Evolutionary conservation across 2,888 invertebrate species (phyloP).

Genomic region (Poecilobothrus nobilitatus): DNA sequence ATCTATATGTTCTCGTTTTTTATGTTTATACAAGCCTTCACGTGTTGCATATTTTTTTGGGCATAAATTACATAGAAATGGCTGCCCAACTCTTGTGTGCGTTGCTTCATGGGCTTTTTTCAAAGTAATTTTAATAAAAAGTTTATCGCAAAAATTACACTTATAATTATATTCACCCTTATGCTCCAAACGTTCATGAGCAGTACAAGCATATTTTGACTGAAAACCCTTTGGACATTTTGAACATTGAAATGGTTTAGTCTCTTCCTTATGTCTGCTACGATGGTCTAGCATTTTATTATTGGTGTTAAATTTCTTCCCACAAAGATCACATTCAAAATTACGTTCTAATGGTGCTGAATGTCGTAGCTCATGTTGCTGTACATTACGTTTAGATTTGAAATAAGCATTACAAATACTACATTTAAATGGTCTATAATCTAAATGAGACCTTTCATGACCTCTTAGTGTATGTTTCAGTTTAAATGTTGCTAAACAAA

Average conservation of each 20-base stretch:
- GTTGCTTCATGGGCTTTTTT: neutral
- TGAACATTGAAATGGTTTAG: conserved; percentile 7
- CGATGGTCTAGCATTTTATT: neutral
- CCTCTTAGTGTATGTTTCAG: neutral
- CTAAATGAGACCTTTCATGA: conserved; percentile 8
- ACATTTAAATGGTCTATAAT: conserved; percentile 3
- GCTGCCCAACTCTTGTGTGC: conserved; percentile 7
- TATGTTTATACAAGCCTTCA: conserved; percentile 8
- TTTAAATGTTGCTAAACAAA: conserved; percentile 2
- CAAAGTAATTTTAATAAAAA: neutral
- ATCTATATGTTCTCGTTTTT: conserved; percentile 5
- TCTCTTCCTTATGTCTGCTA: neutral
- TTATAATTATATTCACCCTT: conserved; percentile 10
- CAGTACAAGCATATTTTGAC: neutral
- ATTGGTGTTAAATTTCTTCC: neutral
- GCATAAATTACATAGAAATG: conserved; percentile 10
- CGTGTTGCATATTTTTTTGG: conserved; percentile 6
- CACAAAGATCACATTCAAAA: conserved; percentile 8
- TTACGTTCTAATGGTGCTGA: neutral
- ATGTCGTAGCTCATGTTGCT: conserved; percentile 5
- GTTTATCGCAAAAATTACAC: conserved; percentile 5
- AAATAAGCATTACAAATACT: neutral
- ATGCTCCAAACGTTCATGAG: conserved; percentile 5
- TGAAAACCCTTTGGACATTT: conserved; percentile 9
- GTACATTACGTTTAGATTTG: neutral